phyloP scores from a whole-genome alignment of 2,888 invertebrate species.

The Mythimna pallens region DNA sequence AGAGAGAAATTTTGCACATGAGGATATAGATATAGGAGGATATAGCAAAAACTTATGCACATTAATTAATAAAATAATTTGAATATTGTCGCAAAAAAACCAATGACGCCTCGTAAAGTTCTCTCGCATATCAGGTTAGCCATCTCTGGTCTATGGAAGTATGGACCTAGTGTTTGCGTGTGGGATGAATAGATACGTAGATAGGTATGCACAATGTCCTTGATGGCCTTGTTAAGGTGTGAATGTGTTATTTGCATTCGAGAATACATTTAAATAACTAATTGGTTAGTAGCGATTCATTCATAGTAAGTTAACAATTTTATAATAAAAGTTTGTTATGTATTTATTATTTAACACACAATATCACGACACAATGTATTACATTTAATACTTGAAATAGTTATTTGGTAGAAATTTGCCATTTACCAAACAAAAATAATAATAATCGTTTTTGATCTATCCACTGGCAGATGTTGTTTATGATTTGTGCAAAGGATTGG shows the following conservation, averaged over 20 bases:
- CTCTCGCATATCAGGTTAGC: neutral
- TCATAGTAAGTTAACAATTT: neutral
- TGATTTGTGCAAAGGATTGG: no score
- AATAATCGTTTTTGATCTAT: no score
- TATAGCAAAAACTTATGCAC: no score
- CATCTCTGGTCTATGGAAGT: conserved; percentile 12
- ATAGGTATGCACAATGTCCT: conserved; percentile 30
- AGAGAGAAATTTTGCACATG: no score
- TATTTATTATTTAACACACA: neutral
- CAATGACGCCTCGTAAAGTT: no score
- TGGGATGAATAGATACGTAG: conserved; percentile 24
- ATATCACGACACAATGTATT: neutral
- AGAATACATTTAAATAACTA: conserved; percentile 47
- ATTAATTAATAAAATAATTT: no score
- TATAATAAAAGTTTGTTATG: neutral
- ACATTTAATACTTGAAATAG: no score
- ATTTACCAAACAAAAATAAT: no score
- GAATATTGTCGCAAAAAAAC: no score
- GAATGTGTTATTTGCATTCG: conserved; percentile 31
- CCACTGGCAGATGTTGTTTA: no score
- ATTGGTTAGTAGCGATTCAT: conserved; percentile 30
- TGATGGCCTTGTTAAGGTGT: conserved; percentile 39
- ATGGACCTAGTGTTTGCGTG: conserved; percentile 13
- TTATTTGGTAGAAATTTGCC: no score
- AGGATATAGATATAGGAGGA: no score